Conservation (phyloP, 2,888 invertebrate genomes). For the Nasonovia ribisnigri region DNA sequence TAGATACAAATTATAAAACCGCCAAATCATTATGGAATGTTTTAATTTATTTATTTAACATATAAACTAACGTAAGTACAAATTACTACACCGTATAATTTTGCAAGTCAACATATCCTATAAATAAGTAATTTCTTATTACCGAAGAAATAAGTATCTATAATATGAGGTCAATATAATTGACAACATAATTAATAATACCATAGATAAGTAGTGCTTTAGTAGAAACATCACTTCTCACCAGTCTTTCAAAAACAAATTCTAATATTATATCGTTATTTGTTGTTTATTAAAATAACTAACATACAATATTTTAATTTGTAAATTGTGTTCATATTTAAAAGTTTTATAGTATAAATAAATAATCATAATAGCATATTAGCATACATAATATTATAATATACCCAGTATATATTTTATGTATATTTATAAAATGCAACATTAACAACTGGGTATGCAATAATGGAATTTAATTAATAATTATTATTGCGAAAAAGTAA, state of each 20-base stretch:
- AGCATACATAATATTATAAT: not conserved
- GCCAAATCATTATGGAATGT: not conserved
- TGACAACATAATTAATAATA: not conserved
- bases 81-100: not conserved
- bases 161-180: not conserved
- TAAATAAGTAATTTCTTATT: not conserved
- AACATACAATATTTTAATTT: not conserved
- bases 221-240: not conserved
- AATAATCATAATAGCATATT: not conserved
- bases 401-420: not conserved
- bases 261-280: not conserved
- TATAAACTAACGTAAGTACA: not conserved
- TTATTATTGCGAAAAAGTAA: not conserved
- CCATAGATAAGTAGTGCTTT: not conserved
- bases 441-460: not conserved
- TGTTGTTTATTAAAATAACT: not conserved
- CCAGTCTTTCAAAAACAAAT: not conserved
- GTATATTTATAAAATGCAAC: not conserved
- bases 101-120: not conserved
- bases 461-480: not conserved
- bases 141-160: not conserved
- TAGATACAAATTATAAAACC: not conserved
- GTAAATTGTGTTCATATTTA: not conserved
- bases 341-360: not conserved
- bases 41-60: not conserved